Percentiles rank a stretch among this genome's conserved stretches.
Conservation (phyloP, 1,140 invertebrate genomes). For the Phthorimaea operculella region DNA sequence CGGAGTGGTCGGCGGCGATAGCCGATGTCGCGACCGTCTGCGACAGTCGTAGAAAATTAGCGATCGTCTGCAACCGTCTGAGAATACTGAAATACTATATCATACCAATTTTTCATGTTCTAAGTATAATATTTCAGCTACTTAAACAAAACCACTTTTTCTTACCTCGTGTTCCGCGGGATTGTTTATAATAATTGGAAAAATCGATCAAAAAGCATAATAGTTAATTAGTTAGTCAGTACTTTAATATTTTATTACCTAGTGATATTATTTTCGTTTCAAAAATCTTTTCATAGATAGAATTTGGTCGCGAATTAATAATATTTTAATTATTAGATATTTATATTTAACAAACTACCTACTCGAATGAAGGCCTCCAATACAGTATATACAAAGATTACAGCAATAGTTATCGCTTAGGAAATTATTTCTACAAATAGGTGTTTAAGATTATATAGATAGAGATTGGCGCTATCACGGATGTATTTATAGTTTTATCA, state of each 20-base stretch:
- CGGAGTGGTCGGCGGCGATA: no score
- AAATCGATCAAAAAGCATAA: constrained; percentile 21
- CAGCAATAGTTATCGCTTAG: constrained; percentile 36
- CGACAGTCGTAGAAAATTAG: no score
- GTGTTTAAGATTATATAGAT: not conserved
- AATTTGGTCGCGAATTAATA: constrained; percentile 56
- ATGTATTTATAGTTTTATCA: no score
- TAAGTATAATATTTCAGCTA: no score
- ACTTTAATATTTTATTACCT: constrained; percentile 26
- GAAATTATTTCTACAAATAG: constrained; percentile 39
- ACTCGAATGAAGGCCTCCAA: constrained; percentile 59
- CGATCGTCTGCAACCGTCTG: no score
- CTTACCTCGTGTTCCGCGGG: no score
- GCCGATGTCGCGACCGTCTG: no score
- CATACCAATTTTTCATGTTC: no score
- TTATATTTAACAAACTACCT: constrained; percentile 33
- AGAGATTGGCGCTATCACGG: not conserved
- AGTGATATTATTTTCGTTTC: constrained; percentile 38
- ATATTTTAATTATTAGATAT: constrained; percentile 36
- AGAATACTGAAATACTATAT: no score
- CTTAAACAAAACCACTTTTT: no score
- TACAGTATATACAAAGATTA: constrained; percentile 48
- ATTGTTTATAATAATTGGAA: no score
- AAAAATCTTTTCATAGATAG: constrained; percentile 33
- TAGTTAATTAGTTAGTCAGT: constrained; percentile 15